Evolutionary conservation across 2,113 vertebrate species (phyloP).

Genomic region (Hippocampus abdominalis): DNA sequence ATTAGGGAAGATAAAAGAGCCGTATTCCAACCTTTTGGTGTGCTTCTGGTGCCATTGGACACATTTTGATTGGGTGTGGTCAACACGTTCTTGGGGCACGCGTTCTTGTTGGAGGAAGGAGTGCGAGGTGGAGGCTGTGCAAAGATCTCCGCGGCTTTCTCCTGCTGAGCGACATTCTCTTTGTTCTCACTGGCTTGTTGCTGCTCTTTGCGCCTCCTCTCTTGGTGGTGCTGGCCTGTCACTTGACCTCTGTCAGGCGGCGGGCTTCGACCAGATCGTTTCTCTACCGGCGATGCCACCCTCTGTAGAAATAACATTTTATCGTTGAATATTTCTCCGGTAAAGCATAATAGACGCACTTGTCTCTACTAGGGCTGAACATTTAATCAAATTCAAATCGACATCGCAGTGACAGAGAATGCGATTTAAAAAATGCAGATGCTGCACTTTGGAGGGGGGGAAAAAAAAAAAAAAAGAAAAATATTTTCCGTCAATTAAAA

Average conservation of each 20-base stretch:
- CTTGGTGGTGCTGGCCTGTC: conserved; percentile 23
- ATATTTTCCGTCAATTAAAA: no score
- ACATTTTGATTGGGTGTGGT: conserved; percentile 59
- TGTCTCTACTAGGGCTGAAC: no score
- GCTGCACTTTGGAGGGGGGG: no score
- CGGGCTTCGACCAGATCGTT: conserved; percentile 23
- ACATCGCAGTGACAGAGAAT: no score
- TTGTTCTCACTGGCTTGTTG: conserved; percentile 73
- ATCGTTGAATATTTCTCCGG: background rate
- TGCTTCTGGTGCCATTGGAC: conserved; percentile 22
- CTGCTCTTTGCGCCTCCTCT: conserved; percentile 47
- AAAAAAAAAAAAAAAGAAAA: no score
- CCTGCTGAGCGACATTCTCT: conserved; percentile 71
- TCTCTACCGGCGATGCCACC: conserved; percentile 41
- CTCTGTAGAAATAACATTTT: conserved; percentile 38
- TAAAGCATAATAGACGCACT: background rate
- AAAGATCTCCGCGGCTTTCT: conserved; percentile 67
- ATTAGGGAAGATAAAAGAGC: background rate
- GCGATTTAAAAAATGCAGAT: no score
- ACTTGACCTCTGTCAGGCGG: conserved; percentile 38
- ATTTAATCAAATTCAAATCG: no score
- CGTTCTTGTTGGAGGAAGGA: conserved; percentile 65
- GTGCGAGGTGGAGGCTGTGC: conserved; percentile 74
- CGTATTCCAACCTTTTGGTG: conserved; percentile 62
- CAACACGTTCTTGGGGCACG: conserved; percentile 60